phyloP scores from a whole-genome alignment of 2,113 vertebrate genomes.

The Bubalus kerabau region DNA sequence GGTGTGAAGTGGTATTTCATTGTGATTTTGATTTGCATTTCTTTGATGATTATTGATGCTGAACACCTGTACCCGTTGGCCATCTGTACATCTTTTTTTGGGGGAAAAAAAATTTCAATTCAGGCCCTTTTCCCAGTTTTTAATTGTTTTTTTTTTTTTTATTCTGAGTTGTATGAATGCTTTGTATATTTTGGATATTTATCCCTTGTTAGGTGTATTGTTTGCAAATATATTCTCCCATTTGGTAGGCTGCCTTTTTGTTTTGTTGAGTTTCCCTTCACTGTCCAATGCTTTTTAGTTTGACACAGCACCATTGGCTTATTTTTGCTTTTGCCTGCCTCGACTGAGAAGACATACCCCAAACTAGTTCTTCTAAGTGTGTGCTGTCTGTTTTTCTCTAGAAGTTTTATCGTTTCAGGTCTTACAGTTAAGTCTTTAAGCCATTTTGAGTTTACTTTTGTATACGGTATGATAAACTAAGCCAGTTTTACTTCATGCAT shows the following conservation, averaged over 20 bases:
- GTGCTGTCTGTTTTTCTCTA: neutral
- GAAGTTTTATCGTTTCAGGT: neutral
- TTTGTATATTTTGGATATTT: neutral
- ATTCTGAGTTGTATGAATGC: neutral
- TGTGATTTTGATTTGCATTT: neutral
- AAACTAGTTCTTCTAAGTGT: neutral
- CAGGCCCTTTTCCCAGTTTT: neutral
- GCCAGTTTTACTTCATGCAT: neutral
- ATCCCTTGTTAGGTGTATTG: neutral
- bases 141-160: neutral
- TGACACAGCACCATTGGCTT: neutral
- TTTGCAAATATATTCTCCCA: neutral
- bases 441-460: neutral
- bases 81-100: rapidly evolving
- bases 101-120: neutral
- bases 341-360: neutral
- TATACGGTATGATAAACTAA: neutral
- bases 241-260: neutral
- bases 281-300: neutral
- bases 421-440: neutral
- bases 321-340: neutral
- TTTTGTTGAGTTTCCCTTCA: neutral
- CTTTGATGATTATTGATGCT: neutral
- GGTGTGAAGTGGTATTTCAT: neutral
- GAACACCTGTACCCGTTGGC: neutral